Evolutionary conservation across 2,888 invertebrate genomes (phyloP), one percentile per base, ranked within the genome.

Genomic region (Hylaea fasciaria): DNA sequence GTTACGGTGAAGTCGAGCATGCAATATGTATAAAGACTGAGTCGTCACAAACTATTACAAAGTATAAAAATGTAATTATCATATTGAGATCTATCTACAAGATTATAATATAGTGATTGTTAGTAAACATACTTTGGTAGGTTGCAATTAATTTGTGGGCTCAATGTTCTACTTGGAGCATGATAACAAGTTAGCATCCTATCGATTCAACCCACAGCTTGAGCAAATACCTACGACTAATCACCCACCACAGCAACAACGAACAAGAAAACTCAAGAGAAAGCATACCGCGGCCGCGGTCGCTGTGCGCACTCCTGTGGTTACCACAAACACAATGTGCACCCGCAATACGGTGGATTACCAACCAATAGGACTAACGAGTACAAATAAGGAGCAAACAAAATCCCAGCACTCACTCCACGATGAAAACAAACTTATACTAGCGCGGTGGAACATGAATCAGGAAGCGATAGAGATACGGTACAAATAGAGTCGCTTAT

Each of bases 351-450:
- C 86, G 81, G 84, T 87, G 85, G 83, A 81, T 78, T 82, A 83
- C 85, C 83, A 85, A 84, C 82, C 85, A 82, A 82, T 77, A 74
- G 84, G 85, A 86, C 81, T 82, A 85, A 86, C 85, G 81, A 80
- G 77, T 81, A 80, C 73, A 82, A 32, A 80, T 81, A 86, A 88
- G 85, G 88, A 88, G 89, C 89, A 89, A 91, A 87, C 87, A 87
- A 89, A 89, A 86, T 85, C 89, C 87, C 90, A 89, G 87, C 89
- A 89, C 86, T 89, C 89, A 91, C 88, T 85, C 86, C 89, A 87
- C 83, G 85, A 85, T 83, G 83, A 79, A 78, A 81, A 79, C 77
- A 78, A 85, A 87, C 80, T 83, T 81, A 83, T 83, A 85, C 86
- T 89, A 91, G 87, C 86, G 83, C 80, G 82, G 85, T 86, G 83